A percentile compares a stretch with the other conserved stretches of the same genome.
phyloP scores from a whole-genome alignment of 2,113 vertebrate genomes.

The Polypterus bichir region DNA sequence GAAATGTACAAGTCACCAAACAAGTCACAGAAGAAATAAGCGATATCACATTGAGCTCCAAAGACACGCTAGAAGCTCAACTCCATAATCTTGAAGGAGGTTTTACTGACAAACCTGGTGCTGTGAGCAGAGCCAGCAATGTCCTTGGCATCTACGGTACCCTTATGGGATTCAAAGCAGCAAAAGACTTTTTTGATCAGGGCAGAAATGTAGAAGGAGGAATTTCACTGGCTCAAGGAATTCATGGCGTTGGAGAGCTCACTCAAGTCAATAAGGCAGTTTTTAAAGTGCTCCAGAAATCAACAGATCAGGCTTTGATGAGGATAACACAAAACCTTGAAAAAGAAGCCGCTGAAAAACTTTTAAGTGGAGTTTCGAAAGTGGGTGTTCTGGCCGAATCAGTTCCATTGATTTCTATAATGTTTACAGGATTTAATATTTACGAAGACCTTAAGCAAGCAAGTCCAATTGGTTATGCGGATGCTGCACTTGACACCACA shows the following conservation, averaged over 20 bases:
- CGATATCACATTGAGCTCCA: not conserved
- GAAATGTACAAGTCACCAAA: not conserved
- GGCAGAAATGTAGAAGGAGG: conserved; percentile 6
- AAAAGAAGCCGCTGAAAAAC: not conserved
- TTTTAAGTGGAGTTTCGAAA: not conserved
- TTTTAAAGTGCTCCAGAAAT: not conserved
- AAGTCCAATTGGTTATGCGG: not conserved
- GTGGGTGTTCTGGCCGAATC: not conserved
- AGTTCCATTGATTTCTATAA: conserved; percentile 4
- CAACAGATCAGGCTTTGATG: not conserved
- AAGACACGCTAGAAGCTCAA: not conserved
- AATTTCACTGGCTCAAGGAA: conserved; percentile 3
- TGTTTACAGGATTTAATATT: conserved; percentile 7
- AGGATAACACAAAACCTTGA: not conserved
- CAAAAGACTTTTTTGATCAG: conserved; percentile 3
- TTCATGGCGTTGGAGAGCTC: conserved; percentile 2
- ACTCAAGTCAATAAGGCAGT: conserved; percentile 1
- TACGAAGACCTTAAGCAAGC: conserved; percentile 3
- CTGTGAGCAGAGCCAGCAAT: conserved; percentile 1
- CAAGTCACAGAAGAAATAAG: not conserved
- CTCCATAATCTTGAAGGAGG: not conserved
- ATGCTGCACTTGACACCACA: not conserved
- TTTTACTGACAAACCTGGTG: too few relatives aligned
- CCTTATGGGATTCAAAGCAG: conserved; percentile 11
- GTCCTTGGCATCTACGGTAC: conserved; percentile 3